Conservation (phyloP, 2,797 vertebrate species). For the Melopsittacus undulatus region DNA sequence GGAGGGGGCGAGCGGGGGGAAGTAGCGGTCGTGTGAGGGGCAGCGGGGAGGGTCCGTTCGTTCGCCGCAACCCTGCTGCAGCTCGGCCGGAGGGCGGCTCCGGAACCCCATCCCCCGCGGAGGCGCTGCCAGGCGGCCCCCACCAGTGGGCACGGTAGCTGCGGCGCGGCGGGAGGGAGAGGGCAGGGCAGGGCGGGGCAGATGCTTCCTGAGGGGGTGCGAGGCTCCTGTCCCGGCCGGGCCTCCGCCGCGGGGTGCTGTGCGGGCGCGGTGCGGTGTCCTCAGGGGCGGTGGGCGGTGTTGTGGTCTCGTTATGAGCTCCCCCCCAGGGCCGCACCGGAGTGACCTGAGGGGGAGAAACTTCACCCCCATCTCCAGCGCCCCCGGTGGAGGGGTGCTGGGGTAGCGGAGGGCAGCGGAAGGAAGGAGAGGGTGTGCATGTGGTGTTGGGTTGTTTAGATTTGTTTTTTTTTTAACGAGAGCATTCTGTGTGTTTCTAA, state of each 20-base stretch:
- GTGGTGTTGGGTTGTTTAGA: not conserved
- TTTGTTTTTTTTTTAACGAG: rapidly evolving
- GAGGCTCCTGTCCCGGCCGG: not conserved
- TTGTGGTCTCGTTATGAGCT: not conserved
- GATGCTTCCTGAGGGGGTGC: not conserved
- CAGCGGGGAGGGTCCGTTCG: too few species aligned
- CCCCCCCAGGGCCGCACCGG: not conserved
- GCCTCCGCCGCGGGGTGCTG: not conserved
- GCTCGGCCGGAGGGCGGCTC: not conserved
- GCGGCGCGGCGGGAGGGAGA: not conserved
- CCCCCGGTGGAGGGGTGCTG: not conserved
- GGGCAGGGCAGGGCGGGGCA: not conserved
- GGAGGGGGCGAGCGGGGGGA: not conserved
- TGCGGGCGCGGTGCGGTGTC: not conserved
- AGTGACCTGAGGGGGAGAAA: not conserved
- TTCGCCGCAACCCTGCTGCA: not conserved
- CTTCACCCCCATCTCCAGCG: not conserved
- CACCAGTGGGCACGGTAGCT: not conserved
- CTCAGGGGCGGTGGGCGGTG: not conserved
- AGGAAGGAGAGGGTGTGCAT: not conserved
- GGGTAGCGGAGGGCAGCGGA: not conserved
- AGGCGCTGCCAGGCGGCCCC: not conserved
- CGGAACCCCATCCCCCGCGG: not conserved
- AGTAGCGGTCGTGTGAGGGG: not conserved
- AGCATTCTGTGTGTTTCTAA: rapidly evolving